Percentiles rank a stretch among this genome's conserved stretches.
Evolutionary conservation across 2,888 invertebrate genomes (phyloP).

Genomic region (Drosophila meridionalis): DNA sequence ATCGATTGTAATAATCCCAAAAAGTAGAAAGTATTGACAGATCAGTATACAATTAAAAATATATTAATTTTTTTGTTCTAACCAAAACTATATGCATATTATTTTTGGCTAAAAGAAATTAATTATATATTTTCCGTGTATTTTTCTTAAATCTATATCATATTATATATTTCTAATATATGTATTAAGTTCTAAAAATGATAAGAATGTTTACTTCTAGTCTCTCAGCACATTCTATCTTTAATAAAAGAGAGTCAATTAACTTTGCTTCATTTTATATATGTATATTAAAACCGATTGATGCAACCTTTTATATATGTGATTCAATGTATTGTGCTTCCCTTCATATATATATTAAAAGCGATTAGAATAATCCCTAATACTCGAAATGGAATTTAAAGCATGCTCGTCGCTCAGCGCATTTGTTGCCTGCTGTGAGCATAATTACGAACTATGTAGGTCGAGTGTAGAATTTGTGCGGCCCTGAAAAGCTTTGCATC

Average conservation of each 20-base stretch:
- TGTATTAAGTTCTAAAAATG: too few relatives aligned
- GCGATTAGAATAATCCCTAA: background rate
- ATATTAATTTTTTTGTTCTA: too few relatives aligned
- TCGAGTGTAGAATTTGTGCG: conserved; percentile 51
- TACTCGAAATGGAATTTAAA: background rate
- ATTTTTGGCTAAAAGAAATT: background rate
- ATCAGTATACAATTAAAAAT: too few relatives aligned
- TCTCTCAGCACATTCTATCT: too few relatives aligned
- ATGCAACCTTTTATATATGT: background rate
- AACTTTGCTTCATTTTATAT: too few relatives aligned
- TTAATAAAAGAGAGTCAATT: too few relatives aligned
- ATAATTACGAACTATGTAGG: conserved; percentile 57
- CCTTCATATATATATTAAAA: background rate
- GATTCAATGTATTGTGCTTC: background rate
- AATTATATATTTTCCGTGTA: background rate
- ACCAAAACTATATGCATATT: background rate
- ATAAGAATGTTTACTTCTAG: background rate
- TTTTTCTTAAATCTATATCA: background rate
- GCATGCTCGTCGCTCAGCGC: background rate
- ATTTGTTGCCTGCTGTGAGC: conserved; percentile 33
- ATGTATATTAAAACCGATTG: too few relatives aligned
- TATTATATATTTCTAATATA: too few relatives aligned
- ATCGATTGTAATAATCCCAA: too few relatives aligned
- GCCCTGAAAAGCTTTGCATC: conserved; percentile 33
- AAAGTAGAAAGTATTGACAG: too few relatives aligned